Base-by-base conservation (phyloP, 2,113 vertebrate species). In the Ophiodon elongatus region DNA sequence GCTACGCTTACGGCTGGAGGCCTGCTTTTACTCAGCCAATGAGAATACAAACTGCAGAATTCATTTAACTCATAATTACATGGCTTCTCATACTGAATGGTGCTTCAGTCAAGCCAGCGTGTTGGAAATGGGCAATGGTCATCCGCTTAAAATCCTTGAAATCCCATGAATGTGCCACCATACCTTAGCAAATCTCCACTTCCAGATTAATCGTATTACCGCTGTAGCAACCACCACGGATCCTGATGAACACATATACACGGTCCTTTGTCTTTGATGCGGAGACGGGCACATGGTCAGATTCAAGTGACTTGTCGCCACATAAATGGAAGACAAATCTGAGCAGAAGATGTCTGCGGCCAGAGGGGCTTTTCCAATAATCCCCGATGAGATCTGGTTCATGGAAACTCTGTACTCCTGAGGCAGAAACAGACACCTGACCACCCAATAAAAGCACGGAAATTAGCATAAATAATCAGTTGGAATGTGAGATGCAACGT, bases 11-110 rank as follows among this genome's bases (percentile, higher is more conserved):
- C 47, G 88, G 73, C 85, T 76, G 81, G 56, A 84, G 89, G 93
- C 90, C 93, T 94, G 93, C 71, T 93, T 93, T 91, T 79, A 91
- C 93, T 94, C 93, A 93, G 79, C 89, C 80, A 52, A 68, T 63
- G 14, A 75, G 81, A 90, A 89, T 81, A 91, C 88, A 89, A 84
- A 76, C 73, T 84, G 59, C 85, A 13, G 47, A 80, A 83, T 85
- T 85, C 83, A 78, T 90, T 87, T 87, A 89, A 79, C 85, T 91
- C 78, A 59, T 77, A 89, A 92, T 87, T 89, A 80, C 76, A 68
- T 2, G 9, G 64, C 77, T 84, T 59, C 77, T 64, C 73, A 17
- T 54, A 10, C 76, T 81, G 85, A 83, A 68, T 73, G 47, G 23
- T 3, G 56, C 77, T 76, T 84, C 84, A 83, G 80, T 80, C 4